These are phyloP conservation scores for Limnephilus marmoratus DNA, from an alignment of 2,888 invertebrate species.

Conservation along the genomic window DNA sequence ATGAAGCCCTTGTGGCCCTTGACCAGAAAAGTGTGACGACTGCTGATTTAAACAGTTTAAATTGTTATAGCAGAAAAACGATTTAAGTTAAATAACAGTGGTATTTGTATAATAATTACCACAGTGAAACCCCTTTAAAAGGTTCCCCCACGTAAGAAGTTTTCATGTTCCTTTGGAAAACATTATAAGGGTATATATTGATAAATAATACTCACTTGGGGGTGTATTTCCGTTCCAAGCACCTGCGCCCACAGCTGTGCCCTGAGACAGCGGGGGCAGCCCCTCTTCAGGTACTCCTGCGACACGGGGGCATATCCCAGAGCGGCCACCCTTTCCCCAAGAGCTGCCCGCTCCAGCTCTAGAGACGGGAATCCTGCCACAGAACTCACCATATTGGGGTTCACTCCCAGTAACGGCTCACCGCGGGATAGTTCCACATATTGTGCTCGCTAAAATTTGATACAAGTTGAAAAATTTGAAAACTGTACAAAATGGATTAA, in stretches of 20 bases:
- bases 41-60: too few species aligned
- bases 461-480: background rate
- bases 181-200: background rate
- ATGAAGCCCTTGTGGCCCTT: too few species aligned
- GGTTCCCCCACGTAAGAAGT: too few species aligned
- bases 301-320: conserved; percentile 91
- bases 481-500: too few species aligned
- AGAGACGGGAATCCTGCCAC: conserved; percentile 78
- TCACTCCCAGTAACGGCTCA: conserved; percentile 86
- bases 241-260: conserved; percentile 92
- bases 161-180: too few species aligned
- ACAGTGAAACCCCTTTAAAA: too few species aligned
- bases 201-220: conserved; percentile 75
- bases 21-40: too few species aligned
- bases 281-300: conserved; percentile 93
- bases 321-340: conserved; percentile 88
- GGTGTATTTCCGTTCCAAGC: conserved; percentile 86
- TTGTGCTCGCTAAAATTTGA: conserved; percentile 78
- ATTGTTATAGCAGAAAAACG: too few species aligned
- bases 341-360: conserved; percentile 82
- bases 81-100: too few species aligned
- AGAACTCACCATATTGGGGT: conserved; percentile 78
- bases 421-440: conserved; percentile 86
- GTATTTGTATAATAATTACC: too few species aligned
- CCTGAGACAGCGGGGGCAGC: conserved; percentile 87